These are phyloP conservation scores for Trematocara stigmaticum DNA, from an alignment of 2,113 vertebrate species.

Conservation along the genomic window DNA sequence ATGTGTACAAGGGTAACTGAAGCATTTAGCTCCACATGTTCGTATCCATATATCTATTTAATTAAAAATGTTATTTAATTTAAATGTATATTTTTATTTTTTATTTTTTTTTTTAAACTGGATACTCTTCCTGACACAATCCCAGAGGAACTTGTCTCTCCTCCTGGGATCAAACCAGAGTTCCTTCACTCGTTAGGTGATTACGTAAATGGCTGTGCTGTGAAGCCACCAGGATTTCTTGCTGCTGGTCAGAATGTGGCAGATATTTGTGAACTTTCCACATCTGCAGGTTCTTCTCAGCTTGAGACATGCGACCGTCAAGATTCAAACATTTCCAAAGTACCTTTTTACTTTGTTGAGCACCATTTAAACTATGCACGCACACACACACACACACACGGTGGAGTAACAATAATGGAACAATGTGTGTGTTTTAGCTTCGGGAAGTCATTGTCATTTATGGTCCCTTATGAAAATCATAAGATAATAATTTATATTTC, in stretches of 20 bases:
- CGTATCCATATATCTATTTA: neutral
- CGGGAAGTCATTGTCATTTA: neutral
- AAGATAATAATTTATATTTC: neutral
- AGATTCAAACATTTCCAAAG: neutral
- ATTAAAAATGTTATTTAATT: neutral
- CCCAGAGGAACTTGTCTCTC: neutral
- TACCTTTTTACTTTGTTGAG: neutral
- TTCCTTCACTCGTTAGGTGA: neutral
- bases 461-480: neutral
- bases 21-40: neutral
- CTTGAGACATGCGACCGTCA: neutral
- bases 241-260: conserved; percentile 23
- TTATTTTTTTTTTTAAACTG: neutral
- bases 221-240: neutral
- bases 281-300: neutral
- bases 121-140: neutral
- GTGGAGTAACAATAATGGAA: neutral
- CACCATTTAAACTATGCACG: neutral
- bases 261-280: conserved; percentile 35
- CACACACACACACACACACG: neutral
- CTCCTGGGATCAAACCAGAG: neutral
- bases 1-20: neutral
- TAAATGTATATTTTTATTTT: neutral
- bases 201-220: neutral
- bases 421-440: neutral